A percentile compares a stretch with the other conserved stretches of the same genome.
Conservation (phyloP, 2,113 vertebrate species). For the Isurus oxyrinchus region DNA sequence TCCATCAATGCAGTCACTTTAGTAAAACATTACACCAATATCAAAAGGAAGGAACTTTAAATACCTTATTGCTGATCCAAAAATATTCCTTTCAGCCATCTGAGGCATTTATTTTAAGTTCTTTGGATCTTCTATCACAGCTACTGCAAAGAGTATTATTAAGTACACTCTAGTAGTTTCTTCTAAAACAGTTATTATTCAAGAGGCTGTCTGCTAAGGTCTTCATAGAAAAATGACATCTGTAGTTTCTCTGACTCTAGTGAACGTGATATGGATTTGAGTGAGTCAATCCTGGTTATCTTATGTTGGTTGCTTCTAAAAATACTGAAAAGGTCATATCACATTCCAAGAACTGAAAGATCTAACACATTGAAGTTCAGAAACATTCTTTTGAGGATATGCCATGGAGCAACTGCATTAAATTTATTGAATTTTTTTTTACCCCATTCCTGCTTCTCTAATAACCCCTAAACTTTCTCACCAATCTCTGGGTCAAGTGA, state of each 20-base stretch:
- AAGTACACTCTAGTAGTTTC: neutral
- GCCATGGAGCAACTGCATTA: neutral
- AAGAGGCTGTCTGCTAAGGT: neutral
- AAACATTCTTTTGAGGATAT: slow-evolving; percentile 2
- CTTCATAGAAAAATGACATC: neutral
- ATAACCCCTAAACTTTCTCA: neutral
- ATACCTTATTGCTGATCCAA: slow-evolving; percentile 32
- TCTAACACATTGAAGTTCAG: neutral
- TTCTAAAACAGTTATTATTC: neutral
- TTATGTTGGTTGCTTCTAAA: slow-evolving; percentile 24
- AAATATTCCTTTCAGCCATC: slow-evolving; percentile 3
- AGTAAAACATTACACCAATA: neutral
- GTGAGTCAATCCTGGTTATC: slow-evolving; percentile 8
- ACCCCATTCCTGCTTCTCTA: neutral
- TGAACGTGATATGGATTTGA: slow-evolving; percentile 5
- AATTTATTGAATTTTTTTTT: neutral
- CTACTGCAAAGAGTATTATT: neutral
- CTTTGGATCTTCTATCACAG: neutral
- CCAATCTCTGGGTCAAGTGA: neutral
- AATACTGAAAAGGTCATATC: slow-evolving; percentile 16
- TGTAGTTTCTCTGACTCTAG: neutral
- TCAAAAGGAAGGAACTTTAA: neutral
- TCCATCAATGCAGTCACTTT: neutral
- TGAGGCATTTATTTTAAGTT: neutral
- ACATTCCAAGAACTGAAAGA: slow-evolving; percentile 27